phyloP scores from a whole-genome alignment of 2,113 vertebrate species.

The Rhombomys opimus region DNA sequence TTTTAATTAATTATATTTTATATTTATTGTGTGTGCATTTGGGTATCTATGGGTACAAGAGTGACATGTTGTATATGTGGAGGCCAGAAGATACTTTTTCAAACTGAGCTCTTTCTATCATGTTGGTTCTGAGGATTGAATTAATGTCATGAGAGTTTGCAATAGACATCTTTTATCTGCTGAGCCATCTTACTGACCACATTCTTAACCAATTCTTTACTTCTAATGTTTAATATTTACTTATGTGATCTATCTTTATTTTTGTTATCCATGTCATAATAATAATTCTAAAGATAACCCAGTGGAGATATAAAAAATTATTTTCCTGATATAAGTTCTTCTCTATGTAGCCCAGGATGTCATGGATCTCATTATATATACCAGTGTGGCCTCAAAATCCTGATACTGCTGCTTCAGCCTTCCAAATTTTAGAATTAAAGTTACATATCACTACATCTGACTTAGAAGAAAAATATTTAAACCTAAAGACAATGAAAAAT shows the following conservation, averaged over 20 bases:
- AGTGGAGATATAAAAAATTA: background rate
- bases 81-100: background rate
- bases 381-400: background rate
- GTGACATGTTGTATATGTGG: background rate
- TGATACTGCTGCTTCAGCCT: background rate
- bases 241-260: background rate
- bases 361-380: background rate
- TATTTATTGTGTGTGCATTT: background rate
- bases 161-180: background rate
- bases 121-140: background rate
- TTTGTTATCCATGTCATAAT: background rate
- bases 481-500: background rate
- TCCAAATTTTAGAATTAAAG: background rate
- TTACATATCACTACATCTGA: background rate
- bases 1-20: background rate
- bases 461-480: background rate
- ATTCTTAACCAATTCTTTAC: constrained; percentile 24
- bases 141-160: background rate
- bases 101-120: background rate
- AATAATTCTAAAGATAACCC: background rate
- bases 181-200: background rate
- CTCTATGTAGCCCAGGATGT: background rate
- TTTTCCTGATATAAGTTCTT: background rate
- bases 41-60: background rate
- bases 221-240: constrained; percentile 36